These are phyloP conservation scores for Shinisaurus crocodilurus DNA, from an alignment of 2,113 vertebrate species.

Conservation along the genomic window DNA sequence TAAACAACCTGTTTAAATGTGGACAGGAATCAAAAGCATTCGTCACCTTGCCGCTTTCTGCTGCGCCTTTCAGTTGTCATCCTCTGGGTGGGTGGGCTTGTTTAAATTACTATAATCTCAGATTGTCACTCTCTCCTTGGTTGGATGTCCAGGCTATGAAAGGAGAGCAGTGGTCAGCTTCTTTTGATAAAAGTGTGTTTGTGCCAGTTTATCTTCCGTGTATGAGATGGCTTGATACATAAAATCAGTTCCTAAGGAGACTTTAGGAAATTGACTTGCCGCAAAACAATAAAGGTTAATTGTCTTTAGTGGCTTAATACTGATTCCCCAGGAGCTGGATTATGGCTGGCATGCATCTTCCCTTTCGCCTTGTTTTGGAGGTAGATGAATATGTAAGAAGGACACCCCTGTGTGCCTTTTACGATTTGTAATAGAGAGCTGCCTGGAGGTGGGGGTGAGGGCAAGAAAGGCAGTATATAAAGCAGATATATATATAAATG, in stretches of 20 bases:
- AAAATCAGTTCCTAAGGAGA: too few relatives aligned
- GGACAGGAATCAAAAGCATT: background rate
- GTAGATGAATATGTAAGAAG: background rate
- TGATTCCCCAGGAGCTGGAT: background rate
- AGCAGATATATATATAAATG: background rate
- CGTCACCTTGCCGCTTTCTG: background rate
- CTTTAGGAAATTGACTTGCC: conserved; percentile 6
- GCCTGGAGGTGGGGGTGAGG: too few relatives aligned
- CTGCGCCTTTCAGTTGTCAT: background rate
- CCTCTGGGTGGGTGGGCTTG: background rate
- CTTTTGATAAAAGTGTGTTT: background rate
- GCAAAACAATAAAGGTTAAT: conserved; percentile 7
- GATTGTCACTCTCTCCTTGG: background rate
- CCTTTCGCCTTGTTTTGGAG: background rate
- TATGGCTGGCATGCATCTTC: background rate
- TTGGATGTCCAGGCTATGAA: too few relatives aligned
- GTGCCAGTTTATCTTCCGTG: background rate
- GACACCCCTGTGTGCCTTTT: background rate
- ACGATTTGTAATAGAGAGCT: background rate
- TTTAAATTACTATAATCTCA: background rate
- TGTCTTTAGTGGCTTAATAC: background rate
- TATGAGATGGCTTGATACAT: background rate
- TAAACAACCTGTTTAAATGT: background rate
- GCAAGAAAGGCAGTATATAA: background rate
- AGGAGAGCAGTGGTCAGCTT: background rate